Evolutionary conservation across 2,113 vertebrate genomes (phyloP), one percentile per base, ranked within the genome.

Genomic region (Gymnarchus niloticus): DNA sequence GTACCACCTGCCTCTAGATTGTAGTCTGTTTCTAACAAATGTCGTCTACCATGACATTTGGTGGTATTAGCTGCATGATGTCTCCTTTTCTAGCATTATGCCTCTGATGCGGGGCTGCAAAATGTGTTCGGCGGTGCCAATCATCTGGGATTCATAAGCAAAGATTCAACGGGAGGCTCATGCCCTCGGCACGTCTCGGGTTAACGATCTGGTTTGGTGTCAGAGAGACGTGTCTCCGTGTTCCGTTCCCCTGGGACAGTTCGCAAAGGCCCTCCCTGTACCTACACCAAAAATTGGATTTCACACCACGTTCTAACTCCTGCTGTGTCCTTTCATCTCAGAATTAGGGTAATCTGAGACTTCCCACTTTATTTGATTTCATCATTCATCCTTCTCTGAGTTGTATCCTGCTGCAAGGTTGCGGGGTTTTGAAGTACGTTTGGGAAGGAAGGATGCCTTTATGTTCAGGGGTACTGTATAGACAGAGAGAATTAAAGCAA

Each of bases 301-400:
- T 86, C 85, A 65, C 59, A 83, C 14, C 23, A 48, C 5, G 33
- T 86, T 61, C 85, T 81, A 65, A 25, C 56, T 25, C 57, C 56
- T 52, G 83, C 83, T 49, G n/a, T 51, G 48, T 81, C 44, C 56
- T 56, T 86, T 83, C 57, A 56, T 86, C 80, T 49, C 48, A 25
- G 81, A 86, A 86, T 86, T 54, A 76, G 56, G 46, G 48, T 69
- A 86, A 86, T 86, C 49, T 51, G 56, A 82, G 33, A 28, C 59
- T 86, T 56, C 46, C 77, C 33, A 25, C 56, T 54, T 6, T 86
- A 25, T 56, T 51, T 76, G 21, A 41, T 61, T 41, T 61, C 57
- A 54, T 86, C 56, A 65, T 49, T 59, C 33, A 83, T 83, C 33
- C 37, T 37, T 25, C 54, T 59, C 6, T 57, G 9, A 44, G 82